phyloP scores from a whole-genome alignment of 2,797 vertebrate genomes.

The Acanthurus tractus region DNA sequence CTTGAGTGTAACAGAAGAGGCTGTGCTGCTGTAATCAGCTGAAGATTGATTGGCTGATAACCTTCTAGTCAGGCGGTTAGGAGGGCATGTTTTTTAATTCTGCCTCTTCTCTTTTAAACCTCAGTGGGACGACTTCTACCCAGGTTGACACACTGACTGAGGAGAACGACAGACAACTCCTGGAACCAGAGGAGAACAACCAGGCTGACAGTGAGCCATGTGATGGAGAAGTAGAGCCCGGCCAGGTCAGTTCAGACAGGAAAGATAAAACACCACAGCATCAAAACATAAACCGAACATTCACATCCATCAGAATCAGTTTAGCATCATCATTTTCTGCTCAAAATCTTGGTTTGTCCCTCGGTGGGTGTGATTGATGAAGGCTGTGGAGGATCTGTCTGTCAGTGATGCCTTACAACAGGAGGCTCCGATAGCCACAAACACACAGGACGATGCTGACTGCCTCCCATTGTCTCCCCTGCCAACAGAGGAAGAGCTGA shows the following conservation, averaged over 20 bases:
- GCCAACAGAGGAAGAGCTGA: slow-evolving; percentile 54
- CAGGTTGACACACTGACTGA: slow-evolving; percentile 36
- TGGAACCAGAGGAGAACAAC: slow-evolving; percentile 18
- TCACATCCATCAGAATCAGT: not conserved
- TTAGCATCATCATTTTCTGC: not conserved
- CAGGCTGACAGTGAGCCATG: not conserved
- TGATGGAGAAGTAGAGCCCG: slow-evolving; percentile 41
- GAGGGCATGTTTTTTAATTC: slow-evolving; percentile 60
- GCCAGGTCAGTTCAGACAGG: slow-evolving; percentile 33
- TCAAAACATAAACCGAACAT: not conserved
- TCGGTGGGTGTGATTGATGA: slow-evolving; percentile 36
- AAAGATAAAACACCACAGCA: not conserved
- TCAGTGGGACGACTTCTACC: slow-evolving; percentile 57
- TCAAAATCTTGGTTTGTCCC: slow-evolving; percentile 13
- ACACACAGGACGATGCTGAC: slow-evolving; percentile 47
- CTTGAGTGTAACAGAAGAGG: slow-evolving; percentile 63
- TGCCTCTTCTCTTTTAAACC: slow-evolving; percentile 45
- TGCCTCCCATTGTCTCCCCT: slow-evolving; percentile 41
- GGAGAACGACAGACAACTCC: slow-evolving; percentile 13
- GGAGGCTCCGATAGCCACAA: slow-evolving; percentile 40
- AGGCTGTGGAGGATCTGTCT: slow-evolving; percentile 47
- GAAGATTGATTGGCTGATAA: slow-evolving; percentile 70
- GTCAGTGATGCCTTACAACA: slow-evolving; percentile 30
- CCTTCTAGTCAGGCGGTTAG: slow-evolving; percentile 50
- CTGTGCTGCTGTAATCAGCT: slow-evolving; percentile 43